Percentiles rank a stretch among this genome's conserved stretches.
phyloP scores from a whole-genome alignment of 2,888 invertebrate genomes.

The Epirrita christyi region DNA sequence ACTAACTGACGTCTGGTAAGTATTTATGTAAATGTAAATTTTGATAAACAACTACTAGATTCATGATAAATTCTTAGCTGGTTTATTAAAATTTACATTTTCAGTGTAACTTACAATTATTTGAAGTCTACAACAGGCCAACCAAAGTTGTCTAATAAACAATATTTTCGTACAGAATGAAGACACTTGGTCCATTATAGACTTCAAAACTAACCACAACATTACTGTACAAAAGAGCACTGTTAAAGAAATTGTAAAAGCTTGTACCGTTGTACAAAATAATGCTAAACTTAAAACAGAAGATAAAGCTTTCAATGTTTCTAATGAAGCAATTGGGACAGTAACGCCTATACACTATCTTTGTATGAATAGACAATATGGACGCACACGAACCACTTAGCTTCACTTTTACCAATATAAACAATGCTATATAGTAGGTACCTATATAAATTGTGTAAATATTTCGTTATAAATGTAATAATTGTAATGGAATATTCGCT shows the following conservation, averaged over 20 bases:
- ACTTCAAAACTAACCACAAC: conserved; percentile 1
- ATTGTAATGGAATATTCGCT: conserved; percentile 1
- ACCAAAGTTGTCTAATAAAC: not conserved
- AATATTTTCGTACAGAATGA: conserved; percentile 1
- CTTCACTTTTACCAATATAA: conserved; percentile 22
- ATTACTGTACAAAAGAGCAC: conserved; percentile 23
- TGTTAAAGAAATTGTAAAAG: conserved; percentile 19
- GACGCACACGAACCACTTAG: conserved; percentile 37
- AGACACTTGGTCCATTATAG: conserved; percentile 17
- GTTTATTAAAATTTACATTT: no score
- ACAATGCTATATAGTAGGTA: conserved; percentile 5
- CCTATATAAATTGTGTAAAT: conserved; percentile 3
- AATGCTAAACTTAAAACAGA: conserved; percentile 29
- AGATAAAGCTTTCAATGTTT: conserved; percentile 55
- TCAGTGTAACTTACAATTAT: no score
- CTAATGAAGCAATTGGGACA: conserved; percentile 55
- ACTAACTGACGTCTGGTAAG: conserved; percentile 20
- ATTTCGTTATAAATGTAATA: conserved; percentile 1
- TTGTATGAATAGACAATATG: conserved; percentile 29
- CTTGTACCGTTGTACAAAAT: conserved; percentile 33
- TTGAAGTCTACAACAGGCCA: not conserved
- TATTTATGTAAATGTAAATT: not conserved
- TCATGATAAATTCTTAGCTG: not conserved
- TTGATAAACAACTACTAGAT: not conserved
- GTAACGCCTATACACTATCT: conserved; percentile 51